These are phyloP conservation scores for Meles meles DNA, from an alignment of 2,113 vertebrate genomes.

Conservation along the genomic window DNA sequence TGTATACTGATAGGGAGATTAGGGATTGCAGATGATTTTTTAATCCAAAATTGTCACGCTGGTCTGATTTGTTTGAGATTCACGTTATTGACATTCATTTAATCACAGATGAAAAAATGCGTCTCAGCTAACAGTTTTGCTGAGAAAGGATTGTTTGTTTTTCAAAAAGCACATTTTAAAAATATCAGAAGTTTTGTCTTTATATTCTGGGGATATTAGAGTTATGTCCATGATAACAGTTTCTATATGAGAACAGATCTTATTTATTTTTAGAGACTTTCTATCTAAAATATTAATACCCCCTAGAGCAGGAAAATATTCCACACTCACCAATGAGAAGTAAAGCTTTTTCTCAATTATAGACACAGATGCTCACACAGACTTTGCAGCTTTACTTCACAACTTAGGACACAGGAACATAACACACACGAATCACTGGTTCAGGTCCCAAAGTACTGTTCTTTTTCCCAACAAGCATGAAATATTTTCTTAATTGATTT, in stretches of 20 bases:
- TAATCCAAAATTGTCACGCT: not conserved
- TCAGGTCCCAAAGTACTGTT: not conserved
- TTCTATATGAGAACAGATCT: not conserved
- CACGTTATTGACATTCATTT: not conserved
- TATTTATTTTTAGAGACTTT: not conserved
- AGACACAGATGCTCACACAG: not conserved
- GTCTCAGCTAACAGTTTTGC: not conserved
- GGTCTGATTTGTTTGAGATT: not conserved
- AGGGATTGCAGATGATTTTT: not conserved
- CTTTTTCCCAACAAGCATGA: not conserved
- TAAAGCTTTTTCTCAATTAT: not conserved
- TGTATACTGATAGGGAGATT: not conserved
- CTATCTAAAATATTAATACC: not conserved
- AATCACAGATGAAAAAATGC: not conserved
- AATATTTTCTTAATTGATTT: constrained; percentile 6
- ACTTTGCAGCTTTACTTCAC: not conserved
- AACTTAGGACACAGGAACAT: not conserved
- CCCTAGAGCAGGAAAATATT: not conserved
- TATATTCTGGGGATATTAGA: not conserved
- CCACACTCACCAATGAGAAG: not conserved
- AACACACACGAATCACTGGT: not conserved
- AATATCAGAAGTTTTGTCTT: not conserved
- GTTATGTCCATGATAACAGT: not conserved
- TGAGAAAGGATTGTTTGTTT: not conserved
- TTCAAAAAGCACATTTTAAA: not conserved